Conservation (phyloP, 2,113 vertebrate species). For the Perca fluviatilis region DNA sequence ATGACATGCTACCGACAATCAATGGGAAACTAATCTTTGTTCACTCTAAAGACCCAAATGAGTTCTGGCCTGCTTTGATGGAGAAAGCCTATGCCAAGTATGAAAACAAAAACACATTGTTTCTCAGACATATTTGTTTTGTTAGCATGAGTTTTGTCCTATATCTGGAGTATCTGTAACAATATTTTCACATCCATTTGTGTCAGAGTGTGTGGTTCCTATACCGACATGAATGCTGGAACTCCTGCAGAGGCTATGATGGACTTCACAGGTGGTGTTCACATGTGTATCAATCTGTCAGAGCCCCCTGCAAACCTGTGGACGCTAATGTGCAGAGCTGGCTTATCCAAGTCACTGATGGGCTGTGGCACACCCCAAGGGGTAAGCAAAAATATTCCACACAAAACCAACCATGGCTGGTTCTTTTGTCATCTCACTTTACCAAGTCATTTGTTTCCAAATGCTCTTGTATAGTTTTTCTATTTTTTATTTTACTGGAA, state of each 20-base stretch:
- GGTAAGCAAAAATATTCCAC: constrained; percentile 63
- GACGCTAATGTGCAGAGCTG: constrained; percentile 84
- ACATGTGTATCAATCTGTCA: constrained; percentile 80
- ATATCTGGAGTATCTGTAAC: neutral
- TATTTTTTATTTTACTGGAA: no score
- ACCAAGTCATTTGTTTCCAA: no score
- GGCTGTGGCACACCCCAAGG: constrained; percentile 85
- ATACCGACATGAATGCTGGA: constrained; percentile 87
- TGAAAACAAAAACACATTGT: neutral
- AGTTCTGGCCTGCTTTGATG: constrained; percentile 85
- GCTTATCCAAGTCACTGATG: constrained; percentile 84
- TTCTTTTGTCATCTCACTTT: neutral
- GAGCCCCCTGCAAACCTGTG: constrained; percentile 82
- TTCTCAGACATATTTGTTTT: neutral
- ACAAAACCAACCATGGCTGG: neutral
- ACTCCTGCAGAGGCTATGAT: constrained; percentile 88
- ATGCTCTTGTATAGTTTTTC: no score
- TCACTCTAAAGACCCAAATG: constrained; percentile 70
- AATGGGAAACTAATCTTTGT: constrained; percentile 77
- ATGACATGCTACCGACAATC: constrained; percentile 85
- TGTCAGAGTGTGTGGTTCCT: constrained; percentile 90
- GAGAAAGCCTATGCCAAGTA: constrained; percentile 88
- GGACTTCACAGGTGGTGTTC: constrained; percentile 92
- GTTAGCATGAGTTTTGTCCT: neutral
- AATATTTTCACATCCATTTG: neutral